Conservation (phyloP, 2,797 vertebrate species). For the Hapalemur alaotrensis region DNA sequence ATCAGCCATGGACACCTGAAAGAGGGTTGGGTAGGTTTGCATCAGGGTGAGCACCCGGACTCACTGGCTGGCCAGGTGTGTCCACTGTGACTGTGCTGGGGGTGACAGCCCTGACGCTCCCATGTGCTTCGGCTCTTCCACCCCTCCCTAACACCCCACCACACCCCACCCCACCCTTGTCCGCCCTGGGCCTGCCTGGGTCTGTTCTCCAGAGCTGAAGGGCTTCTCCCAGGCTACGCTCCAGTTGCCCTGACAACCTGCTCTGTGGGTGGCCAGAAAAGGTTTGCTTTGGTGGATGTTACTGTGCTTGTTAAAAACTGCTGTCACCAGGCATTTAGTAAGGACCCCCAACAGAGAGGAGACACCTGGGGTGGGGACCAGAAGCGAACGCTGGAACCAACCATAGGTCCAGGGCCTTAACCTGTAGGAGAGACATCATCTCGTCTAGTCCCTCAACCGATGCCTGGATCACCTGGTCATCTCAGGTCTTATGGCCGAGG, state of each 20-base stretch:
- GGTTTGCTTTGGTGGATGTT: not conserved
- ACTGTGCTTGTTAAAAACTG: not conserved
- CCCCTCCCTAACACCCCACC: not conserved
- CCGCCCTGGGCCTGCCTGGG: not conserved
- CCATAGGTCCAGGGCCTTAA: not conserved
- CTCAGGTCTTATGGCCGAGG: not conserved
- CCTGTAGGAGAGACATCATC: not conserved
- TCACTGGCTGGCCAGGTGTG: not conserved
- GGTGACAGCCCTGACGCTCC: not conserved
- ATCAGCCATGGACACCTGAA: constrained; percentile 96
- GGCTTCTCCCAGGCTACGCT: not conserved
- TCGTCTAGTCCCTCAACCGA: not conserved
- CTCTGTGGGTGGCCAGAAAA: not conserved
- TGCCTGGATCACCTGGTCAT: not conserved
- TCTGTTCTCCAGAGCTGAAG: not conserved
- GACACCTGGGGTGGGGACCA: not conserved
- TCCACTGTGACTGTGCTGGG: not conserved
- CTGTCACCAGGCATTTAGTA: not conserved
- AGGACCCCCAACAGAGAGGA: not conserved
- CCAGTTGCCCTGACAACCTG: not conserved
- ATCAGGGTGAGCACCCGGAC: not conserved
- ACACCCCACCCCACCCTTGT: not conserved
- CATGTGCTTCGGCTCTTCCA: not conserved
- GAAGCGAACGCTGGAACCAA: not conserved
- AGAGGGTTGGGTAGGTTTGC: not conserved